Evolutionary conservation across 2,888 invertebrate species (phyloP), one percentile per base, ranked within the genome.

Genomic region (Poecilobothrus nobilitatus): DNA sequence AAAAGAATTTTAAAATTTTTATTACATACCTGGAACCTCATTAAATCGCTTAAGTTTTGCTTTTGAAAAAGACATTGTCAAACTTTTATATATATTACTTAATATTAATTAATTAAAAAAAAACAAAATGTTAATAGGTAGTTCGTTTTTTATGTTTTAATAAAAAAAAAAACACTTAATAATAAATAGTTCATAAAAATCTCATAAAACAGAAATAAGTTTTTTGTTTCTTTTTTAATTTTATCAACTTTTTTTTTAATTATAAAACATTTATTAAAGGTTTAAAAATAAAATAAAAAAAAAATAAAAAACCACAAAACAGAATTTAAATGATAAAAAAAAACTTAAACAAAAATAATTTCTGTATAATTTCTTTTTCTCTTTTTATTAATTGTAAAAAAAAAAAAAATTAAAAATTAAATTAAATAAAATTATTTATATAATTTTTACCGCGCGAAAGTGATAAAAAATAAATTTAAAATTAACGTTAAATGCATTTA

Each of bases 11-110:
- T 27, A 27, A 27, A 27, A 27, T 27, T 27, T 27, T 27, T 37
- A 12, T 37, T 37, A 37, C 66, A 70, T 73, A 73, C 73, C 72
- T 70, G 71, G 67, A 66, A 81, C 75, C 71, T 82, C 81, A 66
- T 82, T 82, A 70, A 82, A 82, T 67, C 81, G 78, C 73, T 81
- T 82, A 70, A 82, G 76, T 75, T 82, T 82, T 53, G 81, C 81
- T 75, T 82, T 82, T 37, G 80, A 79, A 69, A 82, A 80, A 44
- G 80, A 80, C 79, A 79, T 81, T 61, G 9, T 70, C 69, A 65
- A 2, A 5, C 9, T 65, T 65, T 18, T 2, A 10, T 63, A 2
- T 21, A 8, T 63, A 5, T 53, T 18, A 53, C 18, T 53, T 53
- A 37, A 37, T 37, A 34, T 34, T 8, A 37, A 37, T 37, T 37